Evolutionary conservation across 1,140 invertebrate genomes (phyloP).

Genomic region (Cryptotermes secundus): DNA sequence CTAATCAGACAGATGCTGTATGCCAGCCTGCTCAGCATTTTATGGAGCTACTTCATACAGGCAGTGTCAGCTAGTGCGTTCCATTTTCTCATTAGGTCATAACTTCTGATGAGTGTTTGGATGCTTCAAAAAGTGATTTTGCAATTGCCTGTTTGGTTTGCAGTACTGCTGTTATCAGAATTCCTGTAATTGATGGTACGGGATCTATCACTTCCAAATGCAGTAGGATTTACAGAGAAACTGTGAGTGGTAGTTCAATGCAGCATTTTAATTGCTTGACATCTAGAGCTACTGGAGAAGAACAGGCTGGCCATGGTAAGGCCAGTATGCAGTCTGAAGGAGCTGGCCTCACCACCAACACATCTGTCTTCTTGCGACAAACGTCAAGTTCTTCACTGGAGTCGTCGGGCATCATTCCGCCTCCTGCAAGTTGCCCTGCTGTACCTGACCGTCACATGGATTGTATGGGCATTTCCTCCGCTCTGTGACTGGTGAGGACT

Average conservation of each 20-base stretch:
- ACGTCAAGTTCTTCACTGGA: neutral
- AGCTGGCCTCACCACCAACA: neutral
- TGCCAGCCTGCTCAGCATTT: too few species aligned
- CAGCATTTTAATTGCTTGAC: neutral
- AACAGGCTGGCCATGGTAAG: constrained; percentile 14
- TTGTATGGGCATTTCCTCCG: constrained; percentile 11
- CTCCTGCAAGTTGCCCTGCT: constrained; percentile 28
- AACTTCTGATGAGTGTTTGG: too few species aligned
- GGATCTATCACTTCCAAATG: neutral
- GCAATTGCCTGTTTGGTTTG: too few species aligned
- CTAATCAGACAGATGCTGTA: too few species aligned
- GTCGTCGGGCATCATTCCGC: constrained; percentile 20
- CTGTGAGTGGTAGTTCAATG: neutral
- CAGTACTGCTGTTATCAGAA: neutral
- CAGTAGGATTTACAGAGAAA: neutral
- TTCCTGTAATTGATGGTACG: neutral
- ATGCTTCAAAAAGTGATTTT: too few species aligned
- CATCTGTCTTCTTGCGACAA: neutral
- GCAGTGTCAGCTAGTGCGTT: too few species aligned
- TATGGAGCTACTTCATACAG: too few species aligned
- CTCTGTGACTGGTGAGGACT: constrained; percentile 26
- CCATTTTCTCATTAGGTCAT: too few species aligned
- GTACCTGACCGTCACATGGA: constrained; percentile 23
- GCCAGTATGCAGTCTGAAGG: constrained; percentile 24
- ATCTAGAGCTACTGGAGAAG: neutral